These are phyloP conservation scores for Auanema freiburgensis DNA, from an alignment of 2,888 invertebrate genomes.

Conservation along the genomic window DNA sequence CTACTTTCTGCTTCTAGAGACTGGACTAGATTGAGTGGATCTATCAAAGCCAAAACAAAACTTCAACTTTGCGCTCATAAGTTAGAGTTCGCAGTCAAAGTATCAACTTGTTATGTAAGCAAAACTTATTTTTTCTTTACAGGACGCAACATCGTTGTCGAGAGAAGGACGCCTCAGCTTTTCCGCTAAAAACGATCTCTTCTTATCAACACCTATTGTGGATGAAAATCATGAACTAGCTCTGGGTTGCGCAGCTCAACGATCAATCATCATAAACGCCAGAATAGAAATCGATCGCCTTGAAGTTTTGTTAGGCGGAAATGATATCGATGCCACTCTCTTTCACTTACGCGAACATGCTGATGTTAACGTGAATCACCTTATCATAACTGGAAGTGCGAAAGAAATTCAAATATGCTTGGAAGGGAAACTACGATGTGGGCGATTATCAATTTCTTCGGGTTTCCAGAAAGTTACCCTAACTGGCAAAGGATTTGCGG, in stretches of 20 bases:
- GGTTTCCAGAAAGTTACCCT: constrained; percentile 10
- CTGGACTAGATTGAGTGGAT: constrained; percentile 43
- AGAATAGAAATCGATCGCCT: constrained; percentile 38
- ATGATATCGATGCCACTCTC: constrained; percentile 5
- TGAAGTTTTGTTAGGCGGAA: constrained; percentile 25
- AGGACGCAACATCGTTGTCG: constrained; percentile 23
- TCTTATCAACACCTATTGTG: constrained; percentile 36
- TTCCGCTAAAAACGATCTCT: constrained; percentile 41
- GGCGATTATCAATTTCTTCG: constrained; percentile 1
- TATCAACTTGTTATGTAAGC: constrained; percentile 19
- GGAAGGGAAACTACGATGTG: constrained; percentile 17
- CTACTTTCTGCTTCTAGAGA: constrained; percentile 38
- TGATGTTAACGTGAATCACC: constrained; percentile 16
- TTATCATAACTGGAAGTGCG: constrained; percentile 13
- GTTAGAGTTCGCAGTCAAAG: constrained; percentile 18
- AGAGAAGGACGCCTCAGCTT: constrained; percentile 36
- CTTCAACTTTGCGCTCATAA: constrained; percentile 32
- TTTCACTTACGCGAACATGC: constrained; percentile 9
- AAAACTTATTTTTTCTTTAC: constrained; percentile 22
- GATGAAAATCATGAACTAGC: constrained; percentile 38
- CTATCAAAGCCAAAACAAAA: constrained; percentile 34
- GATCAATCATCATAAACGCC: constrained; percentile 37
- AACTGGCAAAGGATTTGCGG: constrained; percentile 14
- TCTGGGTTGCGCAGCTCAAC: constrained; percentile 44
- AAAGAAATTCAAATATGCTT: constrained; percentile 11